Percentiles rank a stretch among this genome's conserved stretches.
Evolutionary conservation across 1,140 invertebrate species (phyloP).

Genomic region (Pinna nobilis): DNA sequence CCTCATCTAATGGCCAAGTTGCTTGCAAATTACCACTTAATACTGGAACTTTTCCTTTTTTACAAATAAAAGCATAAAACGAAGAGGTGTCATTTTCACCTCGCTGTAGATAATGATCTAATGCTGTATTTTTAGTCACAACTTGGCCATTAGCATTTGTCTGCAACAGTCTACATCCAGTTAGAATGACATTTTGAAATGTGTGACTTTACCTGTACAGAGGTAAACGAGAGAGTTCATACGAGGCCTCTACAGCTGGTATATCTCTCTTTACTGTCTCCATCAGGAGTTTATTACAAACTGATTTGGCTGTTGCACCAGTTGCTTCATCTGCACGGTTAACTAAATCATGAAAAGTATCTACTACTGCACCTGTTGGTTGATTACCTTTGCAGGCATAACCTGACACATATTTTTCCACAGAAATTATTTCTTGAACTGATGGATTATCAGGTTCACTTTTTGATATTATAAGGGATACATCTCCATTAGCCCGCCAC

Average conservation of each 20-base stretch:
- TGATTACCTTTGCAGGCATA: constrained; percentile 40
- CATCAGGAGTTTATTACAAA: constrained; percentile 28
- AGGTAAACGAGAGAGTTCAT: constrained; percentile 24
- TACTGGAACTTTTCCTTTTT: constrained; percentile 18
- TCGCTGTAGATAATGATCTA: constrained; percentile 9
- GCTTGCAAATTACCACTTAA: not conserved
- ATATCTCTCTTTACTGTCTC: constrained; percentile 29
- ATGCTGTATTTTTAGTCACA: not conserved
- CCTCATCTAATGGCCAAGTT: constrained; percentile 19
- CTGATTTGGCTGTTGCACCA: constrained; percentile 9
- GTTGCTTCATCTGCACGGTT: constrained; percentile 11
- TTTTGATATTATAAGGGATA: constrained; percentile 46
- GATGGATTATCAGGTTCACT: constrained; percentile 47
- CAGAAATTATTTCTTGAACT: constrained; percentile 24
- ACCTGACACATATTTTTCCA: constrained; percentile 32
- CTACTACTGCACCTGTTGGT: constrained; percentile 25
- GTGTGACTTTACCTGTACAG: constrained; percentile 31
- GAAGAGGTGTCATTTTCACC: not conserved
- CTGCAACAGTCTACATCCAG: constrained; percentile 1
- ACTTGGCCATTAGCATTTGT: not conserved
- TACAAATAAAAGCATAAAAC: constrained; percentile 18
- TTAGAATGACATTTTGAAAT: constrained; percentile 26
- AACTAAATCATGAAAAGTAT: constrained; percentile 23
- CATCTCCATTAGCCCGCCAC: constrained; percentile 48
- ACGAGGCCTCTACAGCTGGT: constrained; percentile 27